Base-by-base conservation (phyloP, 2,888 invertebrate species). In the Aphelenchoides bicaudatus region DNA sequence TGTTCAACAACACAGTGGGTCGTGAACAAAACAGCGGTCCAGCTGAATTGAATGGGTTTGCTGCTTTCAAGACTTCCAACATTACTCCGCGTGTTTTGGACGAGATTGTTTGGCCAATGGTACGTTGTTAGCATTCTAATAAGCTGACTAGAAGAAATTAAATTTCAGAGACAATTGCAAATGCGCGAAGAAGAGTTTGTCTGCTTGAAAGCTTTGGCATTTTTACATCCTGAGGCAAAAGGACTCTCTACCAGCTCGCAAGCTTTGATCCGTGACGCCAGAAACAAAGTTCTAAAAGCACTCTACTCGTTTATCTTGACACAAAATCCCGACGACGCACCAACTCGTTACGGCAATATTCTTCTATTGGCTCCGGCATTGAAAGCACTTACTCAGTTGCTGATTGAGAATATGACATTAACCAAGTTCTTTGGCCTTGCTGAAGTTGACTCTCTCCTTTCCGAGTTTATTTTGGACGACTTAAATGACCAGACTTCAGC, bases 121-220 rank as follows among this genome's bases (percentile, higher is more conserved):
- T 89, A 47, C 92, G 94, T 80, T n/a, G n/a, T n/a, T n/a, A n/a
- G n/a, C n/a, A n/a, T 89, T 93, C 55, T 89, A 91, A 80, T n/a
- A 1, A 52, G 13, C 50, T 55, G 10, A 52, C 2, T 52, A 51
- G n/a, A 47, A 51, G 0, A 27, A n/a, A 3, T 57, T 57, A n/a
- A 10, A 59, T 60, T 58, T 34, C 21, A 61, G 50, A 13, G 34
- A 49, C 92, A 94, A 80, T 89, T 94, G 55, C 89, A 91, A 80
- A 91, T 98, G 73, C 93, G 96, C 81, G 94, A 96, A 80, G 90
- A 91, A 0, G 98, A 98, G 83, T 91, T 94, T 81, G 93, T 96
- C 56, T 96, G 96, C 80, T 86, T 98, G 69, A 98, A 96, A 83
- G 93, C 96, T 51, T 88, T 98, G 79, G 93, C 98, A 51, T 98